Conservation (phyloP, 1,140 invertebrate species). For the Zaprionus taronus region DNA sequence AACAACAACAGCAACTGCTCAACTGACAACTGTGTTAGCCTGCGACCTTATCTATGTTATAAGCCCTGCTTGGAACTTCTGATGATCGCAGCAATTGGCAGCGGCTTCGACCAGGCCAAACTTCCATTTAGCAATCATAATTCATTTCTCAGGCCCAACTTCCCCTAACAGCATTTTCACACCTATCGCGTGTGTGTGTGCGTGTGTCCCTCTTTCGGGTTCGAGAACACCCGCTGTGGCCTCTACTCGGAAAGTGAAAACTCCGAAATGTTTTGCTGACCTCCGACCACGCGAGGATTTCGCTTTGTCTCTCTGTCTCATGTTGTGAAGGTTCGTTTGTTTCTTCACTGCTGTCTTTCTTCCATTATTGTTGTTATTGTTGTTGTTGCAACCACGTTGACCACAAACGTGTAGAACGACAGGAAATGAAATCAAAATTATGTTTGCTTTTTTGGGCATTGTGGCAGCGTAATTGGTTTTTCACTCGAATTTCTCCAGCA, state of each 20-base stretch:
- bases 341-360: constrained; percentile 9
- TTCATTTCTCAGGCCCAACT: constrained; percentile 20
- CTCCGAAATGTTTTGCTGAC: constrained; percentile 60
- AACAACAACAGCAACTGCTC: neutral
- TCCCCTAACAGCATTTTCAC: constrained; percentile 54
- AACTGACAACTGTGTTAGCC: constrained; percentile 71
- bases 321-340: constrained; percentile 36
- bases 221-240: constrained; percentile 45
- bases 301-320: constrained; percentile 47
- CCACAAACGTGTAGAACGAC: constrained; percentile 65
- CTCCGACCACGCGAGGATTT: constrained; percentile 59
- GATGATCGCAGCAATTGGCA: constrained; percentile 27
- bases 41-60: neutral
- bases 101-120: constrained; percentile 34
- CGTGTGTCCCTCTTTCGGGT: neutral
- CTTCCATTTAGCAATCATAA: constrained; percentile 56
- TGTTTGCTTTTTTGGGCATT: constrained; percentile 58
- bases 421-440: constrained; percentile 74
- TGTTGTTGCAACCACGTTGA: constrained; percentile 48
- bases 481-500: constrained; percentile 56
- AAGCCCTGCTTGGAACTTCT: constrained; percentile 45
- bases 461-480: constrained; percentile 77
- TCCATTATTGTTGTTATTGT: constrained; percentile 40
- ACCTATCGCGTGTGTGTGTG: constrained; percentile 43
- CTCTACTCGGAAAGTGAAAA: constrained; percentile 62